Conservation (phyloP, 2,797 vertebrate genomes). For the Eupleurogrammus muticus region DNA sequence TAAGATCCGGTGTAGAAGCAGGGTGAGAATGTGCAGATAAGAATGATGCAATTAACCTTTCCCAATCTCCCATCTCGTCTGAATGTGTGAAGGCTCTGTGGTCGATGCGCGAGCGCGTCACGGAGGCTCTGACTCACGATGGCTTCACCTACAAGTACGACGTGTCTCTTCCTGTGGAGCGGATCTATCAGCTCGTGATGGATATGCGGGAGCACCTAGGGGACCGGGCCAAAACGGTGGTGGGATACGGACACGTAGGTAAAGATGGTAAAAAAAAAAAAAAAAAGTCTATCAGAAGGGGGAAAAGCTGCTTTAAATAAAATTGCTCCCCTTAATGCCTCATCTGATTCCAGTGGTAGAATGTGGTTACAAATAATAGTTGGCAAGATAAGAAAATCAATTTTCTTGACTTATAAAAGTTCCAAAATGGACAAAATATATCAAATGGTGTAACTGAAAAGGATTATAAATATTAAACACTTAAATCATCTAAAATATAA, state of each 20-base stretch:
- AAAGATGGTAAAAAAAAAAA: constrained; percentile 30
- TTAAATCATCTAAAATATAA: too few relatives aligned
- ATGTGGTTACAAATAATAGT: too few relatives aligned
- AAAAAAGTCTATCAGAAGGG: background rate
- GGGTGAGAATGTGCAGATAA: background rate
- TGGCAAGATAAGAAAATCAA: too few relatives aligned
- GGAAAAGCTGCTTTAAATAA: background rate
- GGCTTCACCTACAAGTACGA: constrained; percentile 95
- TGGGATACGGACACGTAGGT: constrained; percentile 97
- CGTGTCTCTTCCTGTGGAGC: constrained; percentile 91
- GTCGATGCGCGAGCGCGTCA: constrained; percentile 93
- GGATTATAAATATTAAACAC: too few relatives aligned
- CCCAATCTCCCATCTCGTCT: background rate
- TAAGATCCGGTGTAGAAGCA: background rate
- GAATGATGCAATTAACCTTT: background rate
- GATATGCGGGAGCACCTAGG: constrained; percentile 88
- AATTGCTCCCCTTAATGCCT: background rate
- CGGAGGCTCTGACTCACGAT: constrained; percentile 90
- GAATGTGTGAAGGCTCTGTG: constrained; percentile 84
- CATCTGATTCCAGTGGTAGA: background rate
- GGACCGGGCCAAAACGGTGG: constrained; percentile 85
- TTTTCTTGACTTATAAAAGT: too few relatives aligned
- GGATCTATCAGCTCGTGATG: constrained; percentile 90
- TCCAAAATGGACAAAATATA: too few relatives aligned
- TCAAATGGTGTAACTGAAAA: too few relatives aligned